Evolutionary conservation across 23 tunicate genomes (phyloP).

Genomic region (Phallusia fumigata): DNA sequence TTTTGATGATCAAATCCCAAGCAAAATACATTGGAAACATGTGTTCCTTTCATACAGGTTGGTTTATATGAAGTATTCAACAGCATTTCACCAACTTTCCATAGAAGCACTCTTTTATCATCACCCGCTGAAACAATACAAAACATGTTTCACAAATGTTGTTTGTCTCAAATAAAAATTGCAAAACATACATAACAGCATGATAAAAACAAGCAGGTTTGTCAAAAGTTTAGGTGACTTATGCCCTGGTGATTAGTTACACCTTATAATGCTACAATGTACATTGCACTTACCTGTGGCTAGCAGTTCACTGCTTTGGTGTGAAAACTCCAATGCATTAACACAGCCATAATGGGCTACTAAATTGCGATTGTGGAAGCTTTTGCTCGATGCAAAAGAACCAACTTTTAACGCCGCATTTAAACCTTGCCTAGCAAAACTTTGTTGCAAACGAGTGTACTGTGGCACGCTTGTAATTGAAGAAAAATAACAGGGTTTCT

Average conservation of each 20-base stretch:
- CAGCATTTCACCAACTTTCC: conserved; percentile 52
- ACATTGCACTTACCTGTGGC: conserved; percentile 57
- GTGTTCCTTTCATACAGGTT: conserved; percentile 51
- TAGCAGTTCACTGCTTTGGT: conserved; percentile 24
- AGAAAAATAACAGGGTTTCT: not conserved
- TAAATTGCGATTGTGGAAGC: conserved; percentile 37
- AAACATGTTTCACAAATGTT: not conserved
- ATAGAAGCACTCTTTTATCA: conserved; percentile 74
- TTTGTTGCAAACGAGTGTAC: not conserved
- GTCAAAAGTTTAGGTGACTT: too few relatives aligned
- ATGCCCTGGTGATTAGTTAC: too few relatives aligned
- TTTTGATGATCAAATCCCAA: conserved; percentile 44
- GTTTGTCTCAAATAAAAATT: too few relatives aligned
- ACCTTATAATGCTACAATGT: not conserved
- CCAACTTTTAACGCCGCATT: not conserved
- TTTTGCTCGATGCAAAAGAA: conserved; percentile 1
- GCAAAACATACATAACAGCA: too few relatives aligned
- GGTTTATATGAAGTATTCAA: conserved; percentile 53
- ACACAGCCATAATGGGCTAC: conserved; percentile 82
- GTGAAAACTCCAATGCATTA: conserved; percentile 86
- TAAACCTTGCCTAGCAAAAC: not conserved
- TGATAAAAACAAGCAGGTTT: too few relatives aligned
- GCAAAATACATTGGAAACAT: conserved; percentile 82
- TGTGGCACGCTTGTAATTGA: not conserved
- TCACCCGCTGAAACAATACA: conserved; percentile 59